Evolutionary conservation across 2,113 vertebrate genomes (phyloP).

Genomic region (Cryptomyrus ogoouensis): DNA sequence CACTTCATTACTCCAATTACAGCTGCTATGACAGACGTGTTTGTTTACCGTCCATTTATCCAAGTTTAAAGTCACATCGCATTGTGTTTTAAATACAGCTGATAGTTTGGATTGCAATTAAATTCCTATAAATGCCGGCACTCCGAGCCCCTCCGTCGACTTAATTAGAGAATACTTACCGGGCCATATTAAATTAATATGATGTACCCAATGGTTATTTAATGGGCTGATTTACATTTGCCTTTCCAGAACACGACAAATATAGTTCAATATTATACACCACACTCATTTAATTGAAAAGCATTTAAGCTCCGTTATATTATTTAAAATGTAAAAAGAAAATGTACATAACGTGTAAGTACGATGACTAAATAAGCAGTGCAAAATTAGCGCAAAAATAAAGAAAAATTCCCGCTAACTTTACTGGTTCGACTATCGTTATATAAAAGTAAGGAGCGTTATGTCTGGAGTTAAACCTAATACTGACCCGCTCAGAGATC

Average conservation of each 20-base stretch:
- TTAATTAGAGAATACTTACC: neutral
- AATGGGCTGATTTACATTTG: neutral
- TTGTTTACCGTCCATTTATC: constrained; percentile 45
- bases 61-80: constrained; percentile 56
- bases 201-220: neutral
- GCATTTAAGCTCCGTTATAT: neutral
- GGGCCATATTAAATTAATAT: neutral
- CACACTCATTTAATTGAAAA: neutral
- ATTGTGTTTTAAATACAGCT: constrained; percentile 35
- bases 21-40: constrained; percentile 62
- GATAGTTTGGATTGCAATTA: constrained; percentile 29
- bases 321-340: neutral
- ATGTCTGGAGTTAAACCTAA: constrained; percentile 59
- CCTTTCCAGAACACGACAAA: neutral
- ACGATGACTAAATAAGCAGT: neutral
- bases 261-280: neutral
- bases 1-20: constrained; percentile 83
- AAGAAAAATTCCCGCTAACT: neutral
- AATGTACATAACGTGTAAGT: neutral
- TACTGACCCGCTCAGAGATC: constrained; percentile 67
- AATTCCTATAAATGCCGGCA: constrained; percentile 24
- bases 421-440: constrained; percentile 11
- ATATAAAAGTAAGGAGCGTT: constrained; percentile 49
- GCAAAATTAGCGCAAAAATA: neutral
- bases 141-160: neutral